Evolutionary conservation across 1,140 invertebrate genomes (phyloP), one percentile per base, ranked within the genome.

Genomic region (Wiebesia pumilae): DNA sequence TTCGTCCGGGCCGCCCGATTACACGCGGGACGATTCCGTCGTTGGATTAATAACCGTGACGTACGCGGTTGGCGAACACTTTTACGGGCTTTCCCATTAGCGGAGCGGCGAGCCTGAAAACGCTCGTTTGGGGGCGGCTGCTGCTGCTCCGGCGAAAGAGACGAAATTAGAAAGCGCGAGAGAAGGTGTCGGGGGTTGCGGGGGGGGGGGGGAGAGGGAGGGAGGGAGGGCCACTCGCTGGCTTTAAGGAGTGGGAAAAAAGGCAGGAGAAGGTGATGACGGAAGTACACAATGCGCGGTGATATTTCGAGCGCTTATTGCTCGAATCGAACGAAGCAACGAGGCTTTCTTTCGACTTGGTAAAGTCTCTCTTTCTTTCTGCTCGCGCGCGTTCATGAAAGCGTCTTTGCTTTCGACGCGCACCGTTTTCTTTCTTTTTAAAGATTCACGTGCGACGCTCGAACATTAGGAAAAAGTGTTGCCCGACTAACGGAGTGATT

Each of bases 91-190:
- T 81, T 81, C 40, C 27, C 12, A 69, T 81, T 69, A 67, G 38
- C 80, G n/a, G 38, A 30, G 40, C 14, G 21, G 16, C 35, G 10
- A 38, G 51, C 33, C 21, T 27, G 51, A 40, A 79, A 54, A 77
- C 1, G 24, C 24, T 9, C 77, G 24, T 2, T 3, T 21, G 27
- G 58, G 24, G 58, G 27, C 1, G 58, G 58, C 2, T 62, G 58
- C 58, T 10, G 21, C 58, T 27, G 4, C 62, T 51, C 81, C 43
- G 21, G 30, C 24, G 47, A 16, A 47, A 38, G 81, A 83, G 71
- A 83, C 69, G 65, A 58, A 83, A 79, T 78, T 77, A 69, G 81
- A 83, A 78, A 65, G 78, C 51, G 62, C 21, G 58, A 47, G 33
- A 58, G 69, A 82, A 82, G 54, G 47, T 33, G 33, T 47, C 21